These are phyloP conservation scores for Platyura marginata DNA, from an alignment of 1,140 invertebrate species.

Conservation along the genomic window DNA sequence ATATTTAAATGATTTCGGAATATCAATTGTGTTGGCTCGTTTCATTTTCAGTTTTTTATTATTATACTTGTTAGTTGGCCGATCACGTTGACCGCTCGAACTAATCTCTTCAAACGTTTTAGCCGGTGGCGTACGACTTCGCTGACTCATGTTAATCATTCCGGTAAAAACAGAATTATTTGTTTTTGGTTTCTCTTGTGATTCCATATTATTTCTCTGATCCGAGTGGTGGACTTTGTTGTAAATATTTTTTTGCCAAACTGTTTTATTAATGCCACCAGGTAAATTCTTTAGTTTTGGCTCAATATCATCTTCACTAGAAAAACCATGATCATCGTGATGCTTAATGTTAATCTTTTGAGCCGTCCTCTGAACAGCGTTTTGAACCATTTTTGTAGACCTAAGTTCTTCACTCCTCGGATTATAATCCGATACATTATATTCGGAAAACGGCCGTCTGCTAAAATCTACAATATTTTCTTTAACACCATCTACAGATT, in stretches of 20 bases:
- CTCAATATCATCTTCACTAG: background rate
- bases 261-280: too few relatives aligned
- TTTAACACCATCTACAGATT: too few relatives aligned
- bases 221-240: background rate
- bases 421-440: too few relatives aligned
- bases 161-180: background rate
- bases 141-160: background rate
- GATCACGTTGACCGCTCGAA: slow-evolving; percentile 1
- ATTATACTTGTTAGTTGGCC: slow-evolving; percentile 25
- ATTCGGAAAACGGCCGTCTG: background rate
- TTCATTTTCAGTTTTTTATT: slow-evolving; percentile 61
- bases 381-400: too few relatives aligned
- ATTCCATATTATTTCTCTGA: too few relatives aligned
- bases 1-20: slow-evolving; percentile 45
- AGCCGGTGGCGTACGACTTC: background rate
- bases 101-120: slow-evolving; percentile 3
- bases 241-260: background rate
- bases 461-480: background rate
- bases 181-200: background rate
- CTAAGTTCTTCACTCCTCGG: too few relatives aligned
- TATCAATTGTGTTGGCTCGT: slow-evolving; percentile 72
- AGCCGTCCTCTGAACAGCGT: too few relatives aligned
- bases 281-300: too few relatives aligned
- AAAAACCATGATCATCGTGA: background rate
- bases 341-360: too few relatives aligned